Conservation (phyloP, 1,140 invertebrate species). For the Pseudoatta argentina region DNA sequence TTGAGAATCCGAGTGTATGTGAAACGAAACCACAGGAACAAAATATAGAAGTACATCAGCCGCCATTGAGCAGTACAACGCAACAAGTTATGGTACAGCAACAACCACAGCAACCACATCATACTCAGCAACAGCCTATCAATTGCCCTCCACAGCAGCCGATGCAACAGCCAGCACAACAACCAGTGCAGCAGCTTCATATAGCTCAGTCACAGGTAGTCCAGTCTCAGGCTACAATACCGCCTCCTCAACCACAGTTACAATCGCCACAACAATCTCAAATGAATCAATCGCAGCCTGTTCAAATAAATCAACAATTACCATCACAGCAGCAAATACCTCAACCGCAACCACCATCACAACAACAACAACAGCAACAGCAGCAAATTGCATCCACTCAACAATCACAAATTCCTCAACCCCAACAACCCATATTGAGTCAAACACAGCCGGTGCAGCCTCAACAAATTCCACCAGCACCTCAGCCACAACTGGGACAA, state of each 20-base stretch:
- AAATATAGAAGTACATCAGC: slow-evolving; percentile 74
- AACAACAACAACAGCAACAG: slow-evolving; percentile 61
- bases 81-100: slow-evolving; percentile 64
- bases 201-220: slow-evolving; percentile 74
- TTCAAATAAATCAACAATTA: slow-evolving; percentile 57
- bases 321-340: slow-evolving; percentile 66
- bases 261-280: slow-evolving; percentile 78
- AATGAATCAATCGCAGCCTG: slow-evolving; percentile 64
- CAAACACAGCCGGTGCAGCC: slow-evolving; percentile 74
- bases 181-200: slow-evolving; percentile 73
- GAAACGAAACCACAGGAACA: slow-evolving; percentile 80
- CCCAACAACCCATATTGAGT: slow-evolving; percentile 65
- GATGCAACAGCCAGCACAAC: slow-evolving; percentile 64
- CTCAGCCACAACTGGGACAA: slow-evolving; percentile 33
- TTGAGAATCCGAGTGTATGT: slow-evolving; percentile 77
- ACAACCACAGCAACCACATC: slow-evolving; percentile 59
- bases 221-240: slow-evolving; percentile 63
- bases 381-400: slow-evolving; percentile 62
- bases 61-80: slow-evolving; percentile 59
- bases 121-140: slow-evolving; percentile 70
- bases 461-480: slow-evolving; percentile 44
- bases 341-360: slow-evolving; percentile 71
- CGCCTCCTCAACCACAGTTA: slow-evolving; percentile 67
- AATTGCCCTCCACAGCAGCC: slow-evolving; percentile 69
- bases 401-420: slow-evolving; percentile 65